phyloP scores from a whole-genome alignment of 2,113 vertebrate genomes.

The Hippocampus abdominalis region DNA sequence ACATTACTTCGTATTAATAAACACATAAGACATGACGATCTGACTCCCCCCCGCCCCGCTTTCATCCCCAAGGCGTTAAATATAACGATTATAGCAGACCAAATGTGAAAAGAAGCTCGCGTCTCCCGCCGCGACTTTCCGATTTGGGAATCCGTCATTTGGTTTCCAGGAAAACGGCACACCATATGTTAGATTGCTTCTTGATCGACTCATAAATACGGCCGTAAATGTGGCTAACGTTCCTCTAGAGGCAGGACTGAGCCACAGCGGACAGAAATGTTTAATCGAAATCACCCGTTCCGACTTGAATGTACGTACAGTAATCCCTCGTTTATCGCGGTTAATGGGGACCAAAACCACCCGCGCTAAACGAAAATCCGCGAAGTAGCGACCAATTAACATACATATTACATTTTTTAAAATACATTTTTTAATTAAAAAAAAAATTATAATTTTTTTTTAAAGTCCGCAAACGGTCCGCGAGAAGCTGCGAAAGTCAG shows the following conservation, averaged over 20 bases:
- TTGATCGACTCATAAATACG: slow-evolving; percentile 14
- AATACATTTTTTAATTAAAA: too few relatives aligned
- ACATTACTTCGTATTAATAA: slow-evolving; percentile 69
- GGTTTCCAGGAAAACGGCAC: slow-evolving; percentile 29
- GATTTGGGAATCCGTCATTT: slow-evolving; percentile 33
- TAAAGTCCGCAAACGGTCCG: too few relatives aligned
- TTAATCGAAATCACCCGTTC: not conserved
- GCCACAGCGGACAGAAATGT: not conserved
- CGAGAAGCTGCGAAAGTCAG: too few relatives aligned
- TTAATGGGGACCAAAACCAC: too few relatives aligned
- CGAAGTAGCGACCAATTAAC: too few relatives aligned
- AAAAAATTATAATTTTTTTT: too few relatives aligned
- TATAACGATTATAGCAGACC: slow-evolving; percentile 55
- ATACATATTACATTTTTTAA: too few relatives aligned
- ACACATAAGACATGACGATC: slow-evolving; percentile 56
- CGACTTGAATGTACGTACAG: not conserved
- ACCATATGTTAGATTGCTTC: slow-evolving; percentile 34
- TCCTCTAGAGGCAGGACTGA: not conserved
- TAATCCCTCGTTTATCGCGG: too few relatives aligned
- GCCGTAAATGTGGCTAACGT: slow-evolving; percentile 1
- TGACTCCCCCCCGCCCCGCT: slow-evolving; percentile 5
- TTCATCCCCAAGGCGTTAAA: slow-evolving; percentile 36
- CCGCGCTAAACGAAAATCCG: too few relatives aligned
- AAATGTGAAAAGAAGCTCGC: slow-evolving; percentile 27
- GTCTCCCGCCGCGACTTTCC: slow-evolving; percentile 41